These are phyloP conservation scores for Mythimna albipuncta DNA, from an alignment of 2,888 invertebrate genomes.

Conservation along the genomic window DNA sequence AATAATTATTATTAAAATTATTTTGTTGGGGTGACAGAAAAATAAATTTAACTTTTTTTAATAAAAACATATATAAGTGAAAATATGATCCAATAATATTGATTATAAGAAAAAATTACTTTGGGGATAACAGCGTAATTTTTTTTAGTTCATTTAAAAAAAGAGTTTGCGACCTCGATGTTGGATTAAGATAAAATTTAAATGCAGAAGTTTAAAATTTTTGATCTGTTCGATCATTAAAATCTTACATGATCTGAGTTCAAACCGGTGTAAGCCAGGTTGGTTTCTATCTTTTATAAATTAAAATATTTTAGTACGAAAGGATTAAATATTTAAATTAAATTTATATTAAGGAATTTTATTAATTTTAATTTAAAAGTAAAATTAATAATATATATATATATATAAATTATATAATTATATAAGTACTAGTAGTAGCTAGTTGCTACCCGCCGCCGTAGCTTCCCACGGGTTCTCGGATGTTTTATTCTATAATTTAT, in stretches of 20 bases:
- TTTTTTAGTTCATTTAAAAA: conserved; percentile 93
- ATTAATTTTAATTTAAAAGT: too few relatives aligned
- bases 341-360: conserved; percentile 71
- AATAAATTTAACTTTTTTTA: too few relatives aligned
- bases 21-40: too few relatives aligned
- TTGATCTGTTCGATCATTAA: conserved; percentile 96
- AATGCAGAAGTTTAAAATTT: conserved; percentile 92
- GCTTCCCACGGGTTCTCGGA: too few relatives aligned
- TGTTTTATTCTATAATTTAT: too few relatives aligned
- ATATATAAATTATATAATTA: too few relatives aligned
- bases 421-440: too few relatives aligned
- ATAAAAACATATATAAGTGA: too few relatives aligned
- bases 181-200: conserved; percentile 95
- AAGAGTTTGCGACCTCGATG: conserved; percentile 96
- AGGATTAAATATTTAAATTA: conserved; percentile 92
- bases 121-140: conserved; percentile 96
- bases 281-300: conserved; percentile 94
- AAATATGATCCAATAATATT: conserved; percentile 89
- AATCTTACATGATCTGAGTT: conserved; percentile 97
- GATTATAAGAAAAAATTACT: conserved; percentile 94
- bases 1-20: too few relatives aligned
- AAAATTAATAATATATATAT: too few relatives aligned
- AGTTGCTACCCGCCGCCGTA: too few relatives aligned
- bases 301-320: conserved; percentile 94
- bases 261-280: conserved; percentile 96